These are phyloP conservation scores for Campopleginae sp. DNA, from an alignment of 2,888 invertebrate genomes.

Conservation along the genomic window DNA sequence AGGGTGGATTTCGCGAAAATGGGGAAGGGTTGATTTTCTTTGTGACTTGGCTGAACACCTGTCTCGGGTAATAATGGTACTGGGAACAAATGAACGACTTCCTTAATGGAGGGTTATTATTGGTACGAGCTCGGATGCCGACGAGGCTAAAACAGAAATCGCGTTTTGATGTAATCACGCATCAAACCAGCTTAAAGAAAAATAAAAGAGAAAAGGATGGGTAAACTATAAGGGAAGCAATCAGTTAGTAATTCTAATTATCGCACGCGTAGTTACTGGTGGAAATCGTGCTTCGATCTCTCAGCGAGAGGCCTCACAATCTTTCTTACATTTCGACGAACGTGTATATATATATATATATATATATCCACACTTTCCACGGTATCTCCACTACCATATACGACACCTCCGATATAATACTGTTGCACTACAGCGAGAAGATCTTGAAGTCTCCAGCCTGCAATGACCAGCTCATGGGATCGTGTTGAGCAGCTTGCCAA, in stretches of 20 bases:
- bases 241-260: conserved; percentile 80
- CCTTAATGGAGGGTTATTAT: conserved; percentile 20
- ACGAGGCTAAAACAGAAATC: conserved; percentile 26
- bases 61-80: conserved; percentile 50
- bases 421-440: conserved; percentile 5
- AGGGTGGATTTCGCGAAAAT: background rate
- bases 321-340: conserved; percentile 63
- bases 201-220: conserved; percentile 32
- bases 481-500: conserved; percentile 53
- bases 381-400: conserved; percentile 44
- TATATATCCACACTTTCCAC: no score
- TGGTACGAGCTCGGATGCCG: conserved; percentile 24
- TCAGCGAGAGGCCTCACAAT: conserved; percentile 69
- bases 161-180: conserved; percentile 52
- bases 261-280: conserved; percentile 76
- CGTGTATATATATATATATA: no score
- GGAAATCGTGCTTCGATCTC: conserved; percentile 75
- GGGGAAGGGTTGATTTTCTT: conserved; percentile 35
- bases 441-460: conserved; percentile 26
- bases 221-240: conserved; percentile 62
- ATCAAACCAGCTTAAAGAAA: conserved; percentile 43
- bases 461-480: conserved; percentile 58
- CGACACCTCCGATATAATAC: conserved; percentile 14
- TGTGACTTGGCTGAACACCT: conserved; percentile 47
- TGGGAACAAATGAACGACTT: conserved; percentile 53